Evolutionary conservation across 2,113 vertebrate species (phyloP).

Genomic region (Excalfactoria chinensis): DNA sequence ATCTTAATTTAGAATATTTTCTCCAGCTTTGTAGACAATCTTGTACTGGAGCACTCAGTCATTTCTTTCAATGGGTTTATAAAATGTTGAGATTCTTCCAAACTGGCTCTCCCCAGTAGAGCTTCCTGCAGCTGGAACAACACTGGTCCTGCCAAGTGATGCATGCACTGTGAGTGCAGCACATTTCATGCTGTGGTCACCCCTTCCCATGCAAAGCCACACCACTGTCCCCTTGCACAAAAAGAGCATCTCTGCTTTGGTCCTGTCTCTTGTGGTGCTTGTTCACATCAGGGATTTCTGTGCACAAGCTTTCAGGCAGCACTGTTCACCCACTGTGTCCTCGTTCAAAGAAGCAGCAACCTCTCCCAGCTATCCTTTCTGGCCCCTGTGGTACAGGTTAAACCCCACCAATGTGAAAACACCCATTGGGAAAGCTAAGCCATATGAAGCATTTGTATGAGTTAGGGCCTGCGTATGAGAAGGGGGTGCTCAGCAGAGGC

Average conservation of each 20-base stretch:
- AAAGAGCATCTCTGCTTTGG: background rate
- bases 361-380: background rate
- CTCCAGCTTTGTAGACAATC: background rate
- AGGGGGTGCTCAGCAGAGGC: background rate
- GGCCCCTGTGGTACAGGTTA: background rate
- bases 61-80: background rate
- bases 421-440: background rate
- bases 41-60: background rate
- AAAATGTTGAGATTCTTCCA: background rate
- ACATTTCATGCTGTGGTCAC: rapidly evolving
- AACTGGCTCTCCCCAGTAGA: background rate
- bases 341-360: background rate
- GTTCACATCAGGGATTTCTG: background rate
- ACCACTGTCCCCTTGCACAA: background rate
- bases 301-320: background rate
- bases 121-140: background rate
- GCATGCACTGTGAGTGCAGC: rapidly evolving
- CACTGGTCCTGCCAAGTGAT: background rate
- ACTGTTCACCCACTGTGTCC: background rate
- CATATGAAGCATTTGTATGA: background rate
- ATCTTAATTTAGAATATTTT: background rate
- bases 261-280: background rate
- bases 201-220: background rate
- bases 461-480: background rate
- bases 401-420: background rate